Evolutionary conservation across 2,888 invertebrate species (phyloP).

Genomic region (Priocnemis perturbator): DNA sequence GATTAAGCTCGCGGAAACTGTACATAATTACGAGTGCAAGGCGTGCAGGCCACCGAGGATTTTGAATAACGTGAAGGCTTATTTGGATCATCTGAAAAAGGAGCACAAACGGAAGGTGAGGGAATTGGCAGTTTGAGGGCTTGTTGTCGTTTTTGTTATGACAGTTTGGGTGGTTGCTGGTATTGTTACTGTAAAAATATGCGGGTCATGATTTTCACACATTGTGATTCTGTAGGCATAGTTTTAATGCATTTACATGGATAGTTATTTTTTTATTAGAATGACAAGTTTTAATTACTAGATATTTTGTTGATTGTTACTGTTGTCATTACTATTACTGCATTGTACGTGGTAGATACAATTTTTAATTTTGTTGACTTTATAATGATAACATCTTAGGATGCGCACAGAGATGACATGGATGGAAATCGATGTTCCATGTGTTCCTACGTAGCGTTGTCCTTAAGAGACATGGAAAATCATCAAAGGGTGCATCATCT

Average conservation of each 20-base stretch:
- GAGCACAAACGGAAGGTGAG: slow-evolving; percentile 66
- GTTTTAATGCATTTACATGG: too few species aligned
- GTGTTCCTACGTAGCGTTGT: slow-evolving; percentile 82
- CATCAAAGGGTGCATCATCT: slow-evolving; percentile 87
- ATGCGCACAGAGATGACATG: slow-evolving; percentile 14
- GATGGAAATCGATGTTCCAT: slow-evolving; percentile 78
- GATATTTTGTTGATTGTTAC: too few species aligned
- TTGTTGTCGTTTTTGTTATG: background rate
- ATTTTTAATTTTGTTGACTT: too few species aligned
- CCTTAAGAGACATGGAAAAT: slow-evolving; percentile 80
- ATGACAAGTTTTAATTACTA: too few species aligned
- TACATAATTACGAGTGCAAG: slow-evolving; percentile 69
- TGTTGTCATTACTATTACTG: too few species aligned
- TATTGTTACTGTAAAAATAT: background rate
- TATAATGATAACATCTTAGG: background rate
- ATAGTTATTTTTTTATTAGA: too few species aligned
- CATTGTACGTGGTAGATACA: too few species aligned
- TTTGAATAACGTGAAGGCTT: slow-evolving; percentile 60
- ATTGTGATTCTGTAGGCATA: too few species aligned
- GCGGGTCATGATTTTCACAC: too few species aligned
- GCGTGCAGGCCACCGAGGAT: slow-evolving; percentile 66
- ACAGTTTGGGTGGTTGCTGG: slow-evolving; percentile 11
- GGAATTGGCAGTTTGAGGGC: background rate
- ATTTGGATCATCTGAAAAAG: slow-evolving; percentile 65
- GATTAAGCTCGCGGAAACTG: slow-evolving; percentile 71